Base-by-base conservation (phyloP, 2,113 vertebrate species). In the Microcebus tavaratra region DNA sequence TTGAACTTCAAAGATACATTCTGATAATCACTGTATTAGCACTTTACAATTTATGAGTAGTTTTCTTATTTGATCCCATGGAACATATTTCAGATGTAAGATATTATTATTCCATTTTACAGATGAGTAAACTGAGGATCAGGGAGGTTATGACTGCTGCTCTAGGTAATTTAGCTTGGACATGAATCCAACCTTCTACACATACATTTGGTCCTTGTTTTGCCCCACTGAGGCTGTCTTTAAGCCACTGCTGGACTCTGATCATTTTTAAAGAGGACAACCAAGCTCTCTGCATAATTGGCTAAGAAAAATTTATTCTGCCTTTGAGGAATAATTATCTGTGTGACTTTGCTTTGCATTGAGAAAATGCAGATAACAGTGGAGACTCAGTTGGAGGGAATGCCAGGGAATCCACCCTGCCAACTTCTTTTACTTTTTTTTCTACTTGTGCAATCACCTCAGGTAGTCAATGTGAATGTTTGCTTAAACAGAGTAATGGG, bases 241-340 rank as follows among this genome's bases (percentile, higher is more conserved):
- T 78, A 31, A 50, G 31, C 23, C 9, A 18, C 6, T 48, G 9
- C n/a, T 73, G 55, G 86, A 18, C 7, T 90, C 13, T 73, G 23
- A 36, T 65, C 12, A 48, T 67, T 80, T 81, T 67, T 42, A 68
- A 55, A 36, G n/a, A 73, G 11, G 50, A 75, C 34, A 73, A 76
- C 8, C 48, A 81, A 59, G 5, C 31, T 72, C 11, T 45, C 10
- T 76, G 50, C 14, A n/a, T 73, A 81, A 67, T 48, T 31, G 25
- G 23, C 61, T 89, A 79, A 75, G 57, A 86, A 55, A 88, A 92
- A 34, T 67, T 31, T 50, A 5, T 45, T 67, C 53, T 93, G 12
- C 31, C 29, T 85, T 88, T 91, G 34, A 90, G 34, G 25, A 75
- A 88, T 92, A 82, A 61, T 76, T 91, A 82, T 75, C 83, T n/a